Evolutionary conservation across 2,888 invertebrate species (phyloP).

Genomic region (Cacoxenus indagator): DNA sequence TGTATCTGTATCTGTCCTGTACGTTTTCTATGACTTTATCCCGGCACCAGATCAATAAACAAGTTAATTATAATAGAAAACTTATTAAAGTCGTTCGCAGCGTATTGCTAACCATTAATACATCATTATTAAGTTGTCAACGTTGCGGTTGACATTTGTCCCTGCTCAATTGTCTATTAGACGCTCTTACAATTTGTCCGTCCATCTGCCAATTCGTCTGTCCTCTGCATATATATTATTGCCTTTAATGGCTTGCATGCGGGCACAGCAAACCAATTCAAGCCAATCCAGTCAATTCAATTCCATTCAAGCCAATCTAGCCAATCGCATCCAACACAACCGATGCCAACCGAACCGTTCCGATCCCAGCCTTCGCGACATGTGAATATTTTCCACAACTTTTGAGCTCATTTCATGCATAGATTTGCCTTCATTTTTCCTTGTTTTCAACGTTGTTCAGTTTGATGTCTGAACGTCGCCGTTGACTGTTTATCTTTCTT

Average conservation of each 20-base stretch:
- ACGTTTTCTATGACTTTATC: not conserved
- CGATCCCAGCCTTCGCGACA: not conserved
- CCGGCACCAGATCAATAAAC: not conserved
- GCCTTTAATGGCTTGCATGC: slow-evolving; percentile 28
- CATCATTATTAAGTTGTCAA: slow-evolving; percentile 69
- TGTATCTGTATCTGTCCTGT: too few species aligned
- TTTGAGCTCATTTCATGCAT: slow-evolving; percentile 11
- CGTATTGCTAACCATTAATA: slow-evolving; percentile 58
- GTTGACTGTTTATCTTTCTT: not conserved
- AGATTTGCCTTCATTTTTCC: slow-evolving; percentile 22
- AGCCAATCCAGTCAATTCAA: not conserved
- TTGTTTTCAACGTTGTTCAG: slow-evolving; percentile 11
- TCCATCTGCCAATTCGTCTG: slow-evolving; percentile 4
- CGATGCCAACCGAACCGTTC: not conserved
- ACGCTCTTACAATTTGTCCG: slow-evolving; percentile 5
- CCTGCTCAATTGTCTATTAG: slow-evolving; percentile 26
- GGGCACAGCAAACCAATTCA: slow-evolving; percentile 3
- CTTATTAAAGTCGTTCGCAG: slow-evolving; percentile 47
- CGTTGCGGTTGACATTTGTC: slow-evolving; percentile 63
- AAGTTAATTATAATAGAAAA: slow-evolving; percentile 44
- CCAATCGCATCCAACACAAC: not conserved
- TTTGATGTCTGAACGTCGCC: not conserved
- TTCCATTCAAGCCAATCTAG: not conserved
- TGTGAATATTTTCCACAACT: slow-evolving; percentile 6
- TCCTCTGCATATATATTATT: slow-evolving; percentile 56